Conservation (phyloP, 2,113 vertebrate species). For the Puntigrus tetrazona region DNA sequence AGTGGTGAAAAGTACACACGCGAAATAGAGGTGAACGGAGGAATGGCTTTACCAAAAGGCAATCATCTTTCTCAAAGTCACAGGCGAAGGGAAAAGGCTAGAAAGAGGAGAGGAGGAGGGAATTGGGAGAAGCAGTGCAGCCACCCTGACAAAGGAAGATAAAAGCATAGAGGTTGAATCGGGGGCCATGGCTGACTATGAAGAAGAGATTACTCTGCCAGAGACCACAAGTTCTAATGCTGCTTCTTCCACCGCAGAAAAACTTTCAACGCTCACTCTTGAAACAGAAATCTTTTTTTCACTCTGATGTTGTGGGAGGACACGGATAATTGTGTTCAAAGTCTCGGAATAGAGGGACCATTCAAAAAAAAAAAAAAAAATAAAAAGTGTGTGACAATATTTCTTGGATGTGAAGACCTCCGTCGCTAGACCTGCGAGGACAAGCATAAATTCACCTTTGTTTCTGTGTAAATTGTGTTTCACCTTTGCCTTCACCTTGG, state of each 20-base stretch:
- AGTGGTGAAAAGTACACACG: slow-evolving; percentile 9
- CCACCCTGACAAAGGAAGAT: slow-evolving; percentile 91
- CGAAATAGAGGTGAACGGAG: slow-evolving; percentile 79
- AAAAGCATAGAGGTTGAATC: slow-evolving; percentile 89
- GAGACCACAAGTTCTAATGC: slow-evolving; percentile 65
- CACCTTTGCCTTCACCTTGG: background rate
- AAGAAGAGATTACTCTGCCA: slow-evolving; percentile 81
- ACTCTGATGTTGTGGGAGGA: slow-evolving; percentile 41
- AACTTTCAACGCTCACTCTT: slow-evolving; percentile 63
- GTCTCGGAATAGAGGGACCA: slow-evolving; percentile 38
- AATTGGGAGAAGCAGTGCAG: slow-evolving; percentile 71
- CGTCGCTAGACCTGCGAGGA: background rate
- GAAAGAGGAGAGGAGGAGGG: slow-evolving; percentile 63
- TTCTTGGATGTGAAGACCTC: background rate
- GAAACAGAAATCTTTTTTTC: slow-evolving; percentile 44
- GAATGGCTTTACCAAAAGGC: slow-evolving; percentile 90
- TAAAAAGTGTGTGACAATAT: too few species aligned
- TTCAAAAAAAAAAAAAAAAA: slow-evolving; percentile 16
- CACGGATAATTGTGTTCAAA: slow-evolving; percentile 32
- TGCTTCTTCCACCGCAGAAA: slow-evolving; percentile 63
- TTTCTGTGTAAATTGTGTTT: slow-evolving; percentile 11
- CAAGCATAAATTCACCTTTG: slow-evolving; percentile 7
- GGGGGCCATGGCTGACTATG: slow-evolving; percentile 87
- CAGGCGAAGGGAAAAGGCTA: slow-evolving; percentile 82
- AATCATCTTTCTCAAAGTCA: slow-evolving; percentile 90